A percentile compares a stretch with the other conserved stretches of the same genome.
phyloP scores from a whole-genome alignment of 2,113 vertebrate species.

The Typhlomys cinereus region DNA sequence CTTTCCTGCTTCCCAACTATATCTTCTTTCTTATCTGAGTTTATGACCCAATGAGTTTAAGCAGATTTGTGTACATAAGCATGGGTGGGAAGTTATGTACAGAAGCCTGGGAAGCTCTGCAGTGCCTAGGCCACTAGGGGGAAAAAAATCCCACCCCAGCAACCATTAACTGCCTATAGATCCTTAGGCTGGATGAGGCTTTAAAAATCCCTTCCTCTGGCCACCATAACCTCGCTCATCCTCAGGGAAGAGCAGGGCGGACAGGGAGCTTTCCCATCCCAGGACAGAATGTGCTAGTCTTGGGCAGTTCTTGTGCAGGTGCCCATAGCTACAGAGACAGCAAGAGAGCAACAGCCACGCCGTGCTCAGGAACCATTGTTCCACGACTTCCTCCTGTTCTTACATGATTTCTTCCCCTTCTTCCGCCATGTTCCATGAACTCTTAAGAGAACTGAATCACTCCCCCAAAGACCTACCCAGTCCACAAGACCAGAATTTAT shows the following conservation, averaged over 20 bases:
- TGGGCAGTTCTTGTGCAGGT: too few species aligned
- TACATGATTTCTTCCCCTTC: background rate
- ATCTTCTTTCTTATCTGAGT: background rate
- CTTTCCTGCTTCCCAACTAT: too few species aligned
- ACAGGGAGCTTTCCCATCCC: too few species aligned
- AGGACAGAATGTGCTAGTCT: too few species aligned
- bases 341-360: too few species aligned
- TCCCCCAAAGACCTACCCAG: background rate
- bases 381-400: too few species aligned
- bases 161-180: background rate
- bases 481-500: background rate
- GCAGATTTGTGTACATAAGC: background rate
- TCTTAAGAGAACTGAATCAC: background rate
- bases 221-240: too few species aligned
- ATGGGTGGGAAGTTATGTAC: background rate
- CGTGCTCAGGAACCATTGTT: background rate
- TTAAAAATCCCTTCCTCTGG: too few species aligned
- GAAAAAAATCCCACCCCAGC: background rate
- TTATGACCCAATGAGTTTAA: background rate
- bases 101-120: background rate
- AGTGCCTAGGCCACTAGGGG: background rate
- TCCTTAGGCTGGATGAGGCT: too few species aligned
- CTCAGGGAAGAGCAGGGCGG: too few species aligned
- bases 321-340: too few species aligned
- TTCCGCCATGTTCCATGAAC: background rate